phyloP scores from a whole-genome alignment of 2,888 invertebrate species.

The Hirudinaria manillensis region DNA sequence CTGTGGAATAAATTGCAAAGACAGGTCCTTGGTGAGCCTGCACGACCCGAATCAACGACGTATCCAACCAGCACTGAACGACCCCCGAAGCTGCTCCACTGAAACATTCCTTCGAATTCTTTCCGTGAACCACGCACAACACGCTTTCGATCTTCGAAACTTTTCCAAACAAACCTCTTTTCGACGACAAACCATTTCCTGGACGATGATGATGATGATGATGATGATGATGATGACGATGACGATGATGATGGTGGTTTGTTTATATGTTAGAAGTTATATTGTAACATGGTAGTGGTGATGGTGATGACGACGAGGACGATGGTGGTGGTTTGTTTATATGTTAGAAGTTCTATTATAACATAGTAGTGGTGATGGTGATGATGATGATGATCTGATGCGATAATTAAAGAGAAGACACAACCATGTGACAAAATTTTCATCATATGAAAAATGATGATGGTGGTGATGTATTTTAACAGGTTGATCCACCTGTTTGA shows the following conservation, averaged over 20 bases:
- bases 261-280: no score
- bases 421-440: no score
- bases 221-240: neutral
- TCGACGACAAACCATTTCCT: slow-evolving; percentile 55
- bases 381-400: neutral
- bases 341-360: no score
- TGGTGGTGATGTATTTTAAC: neutral
- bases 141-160: slow-evolving; percentile 53
- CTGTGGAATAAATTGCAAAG: slow-evolving; percentile 54
- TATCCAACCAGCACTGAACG: slow-evolving; percentile 53
- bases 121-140: slow-evolving; percentile 53
- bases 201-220: neutral
- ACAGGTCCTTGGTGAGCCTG: slow-evolving; percentile 55
- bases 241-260: neutral
- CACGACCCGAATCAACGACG: slow-evolving; percentile 48
- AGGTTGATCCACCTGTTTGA: slow-evolving; percentile 48
- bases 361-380: neutral
- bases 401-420: neutral
- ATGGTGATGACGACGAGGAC: neutral
- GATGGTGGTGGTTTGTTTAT: neutral
- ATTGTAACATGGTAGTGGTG: neutral
- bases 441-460: no score
- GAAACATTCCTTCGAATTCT: slow-evolving; percentile 49
- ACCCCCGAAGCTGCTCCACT: slow-evolving; percentile 54
- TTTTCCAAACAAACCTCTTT: slow-evolving; percentile 53